Conservation (phyloP, 2,113 vertebrate species). For the Prietella phreatophila region DNA sequence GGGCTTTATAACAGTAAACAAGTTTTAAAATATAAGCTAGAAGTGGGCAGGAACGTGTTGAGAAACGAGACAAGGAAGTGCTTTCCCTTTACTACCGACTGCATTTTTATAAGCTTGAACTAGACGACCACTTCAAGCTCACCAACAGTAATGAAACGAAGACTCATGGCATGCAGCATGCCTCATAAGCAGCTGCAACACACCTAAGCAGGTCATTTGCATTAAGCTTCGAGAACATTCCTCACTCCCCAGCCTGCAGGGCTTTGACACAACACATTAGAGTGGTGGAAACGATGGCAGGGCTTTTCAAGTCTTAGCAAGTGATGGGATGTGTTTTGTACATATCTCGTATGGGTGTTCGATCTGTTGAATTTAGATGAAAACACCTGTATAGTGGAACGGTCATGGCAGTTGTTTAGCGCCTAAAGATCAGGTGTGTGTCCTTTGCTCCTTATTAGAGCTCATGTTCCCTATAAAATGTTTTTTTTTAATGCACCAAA, state of each 20-base stretch:
- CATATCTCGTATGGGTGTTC: neutral
- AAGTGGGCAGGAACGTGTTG: conserved; percentile 12
- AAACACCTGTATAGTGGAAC: neutral
- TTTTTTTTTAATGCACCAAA: neutral
- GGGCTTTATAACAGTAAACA: neutral
- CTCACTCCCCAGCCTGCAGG: neutral
- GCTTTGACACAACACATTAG: neutral
- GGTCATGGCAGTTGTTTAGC: neutral
- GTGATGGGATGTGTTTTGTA: neutral
- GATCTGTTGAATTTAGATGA: neutral
- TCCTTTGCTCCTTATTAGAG: neutral
- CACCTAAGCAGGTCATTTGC: neutral
- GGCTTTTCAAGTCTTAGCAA: neutral
- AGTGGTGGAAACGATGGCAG: neutral
- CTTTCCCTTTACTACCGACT: conserved; percentile 20
- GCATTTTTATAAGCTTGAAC: conserved; percentile 24
- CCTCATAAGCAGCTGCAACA: neutral
- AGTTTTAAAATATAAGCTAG: conserved; percentile 36
- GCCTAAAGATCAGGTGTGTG: neutral
- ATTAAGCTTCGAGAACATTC: neutral
- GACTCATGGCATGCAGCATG: neutral
- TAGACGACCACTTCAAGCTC: neutral
- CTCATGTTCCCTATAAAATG: neutral
- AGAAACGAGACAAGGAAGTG: conserved; percentile 39
- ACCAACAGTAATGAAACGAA: conserved; percentile 19